Conservation (phyloP, 1,140 invertebrate genomes). For the Drosophila baimaii region DNA sequence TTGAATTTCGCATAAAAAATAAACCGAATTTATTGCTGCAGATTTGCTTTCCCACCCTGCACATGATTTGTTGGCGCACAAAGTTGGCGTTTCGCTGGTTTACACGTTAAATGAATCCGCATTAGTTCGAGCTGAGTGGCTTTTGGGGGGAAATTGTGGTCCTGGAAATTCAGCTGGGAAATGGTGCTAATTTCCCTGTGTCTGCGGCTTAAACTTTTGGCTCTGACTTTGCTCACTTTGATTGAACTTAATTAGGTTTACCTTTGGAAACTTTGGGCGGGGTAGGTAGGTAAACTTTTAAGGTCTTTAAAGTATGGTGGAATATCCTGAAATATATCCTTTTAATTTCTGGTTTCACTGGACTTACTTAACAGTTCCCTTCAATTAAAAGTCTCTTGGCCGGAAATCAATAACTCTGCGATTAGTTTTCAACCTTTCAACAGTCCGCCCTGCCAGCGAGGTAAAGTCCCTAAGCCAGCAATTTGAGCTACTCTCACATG, state of each 20-base stretch:
- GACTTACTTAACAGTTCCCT: neutral
- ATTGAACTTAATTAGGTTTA: slow-evolving; percentile 66
- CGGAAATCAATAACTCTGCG: slow-evolving; percentile 23
- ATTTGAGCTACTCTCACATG: slow-evolving; percentile 32
- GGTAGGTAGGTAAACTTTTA: no score
- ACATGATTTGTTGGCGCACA: slow-evolving; percentile 19
- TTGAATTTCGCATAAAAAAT: slow-evolving; percentile 62
- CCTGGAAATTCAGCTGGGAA: slow-evolving; percentile 42
- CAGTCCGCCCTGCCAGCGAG: neutral
- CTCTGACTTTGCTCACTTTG: slow-evolving; percentile 30
- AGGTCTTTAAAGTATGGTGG: neutral
- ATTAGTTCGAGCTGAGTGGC: slow-evolving; percentile 68
- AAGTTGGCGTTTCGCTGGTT: slow-evolving; percentile 61
- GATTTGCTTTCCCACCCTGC: slow-evolving; percentile 16
- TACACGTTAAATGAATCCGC: slow-evolving; percentile 72
- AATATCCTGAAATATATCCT: neutral
- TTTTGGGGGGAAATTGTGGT: slow-evolving; percentile 26
- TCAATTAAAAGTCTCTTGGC: neutral
- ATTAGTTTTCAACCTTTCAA: slow-evolving; percentile 32
- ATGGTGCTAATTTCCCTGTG: slow-evolving; percentile 65
- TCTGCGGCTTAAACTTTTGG: slow-evolving; percentile 51
- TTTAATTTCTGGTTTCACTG: neutral
- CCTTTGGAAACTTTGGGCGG: neutral
- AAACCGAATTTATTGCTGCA: slow-evolving; percentile 53
- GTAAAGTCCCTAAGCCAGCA: slow-evolving; percentile 11